Base-by-base conservation (phyloP, 2,888 invertebrate species). In the Microlaimidae sp. region DNA sequence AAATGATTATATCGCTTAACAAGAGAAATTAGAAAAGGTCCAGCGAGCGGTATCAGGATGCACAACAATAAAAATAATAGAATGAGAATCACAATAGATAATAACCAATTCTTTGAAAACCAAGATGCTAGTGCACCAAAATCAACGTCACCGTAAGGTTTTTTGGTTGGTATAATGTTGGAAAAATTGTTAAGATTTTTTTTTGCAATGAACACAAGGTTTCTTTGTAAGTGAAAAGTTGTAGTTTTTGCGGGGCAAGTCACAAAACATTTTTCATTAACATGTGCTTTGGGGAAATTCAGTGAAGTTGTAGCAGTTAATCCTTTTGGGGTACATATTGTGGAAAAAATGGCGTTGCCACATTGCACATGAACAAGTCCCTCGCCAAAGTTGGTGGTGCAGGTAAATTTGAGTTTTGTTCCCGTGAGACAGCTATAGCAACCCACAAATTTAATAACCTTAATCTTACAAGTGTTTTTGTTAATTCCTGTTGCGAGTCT, bases 351-450 rank as follows among this genome's bases (percentile, higher is more conserved):
- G 10, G 38, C 19, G 17, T 19, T 23, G 3, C 41, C 42, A 28
- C 55, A 56, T 1, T 48, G n/a, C 13, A 49, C 45, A 27, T 55
- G 53, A 1, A 49, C 56, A 1, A 55, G n/a, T n/a, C n/a, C n/a
- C n/a, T n/a, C n/a, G n/a, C n/a, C n/a, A n/a, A n/a, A n/a, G n/a
- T n/a, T n/a, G 38, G 38, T 38, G 10, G 10, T 38, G 38, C 38
- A 38, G 38, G 38, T 38, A 13, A 38, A 38, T n/a, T 38, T 38
- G 13, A 38, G n/a, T n/a, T 38, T 38, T 38, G 38, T n/a, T 38
- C 38, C 38, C n/a, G n/a, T n/a, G n/a, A 38, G 38, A n/a, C 38
- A 38, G 38, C n/a, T n/a, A 38, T 38, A 38, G 38, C 38, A 38
- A 38, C 38, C 38, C 10, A n/a, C 38, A 38, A 38, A 38, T n/a